Conservation (phyloP, 2,113 vertebrate genomes). For the Hyla sarda region DNA sequence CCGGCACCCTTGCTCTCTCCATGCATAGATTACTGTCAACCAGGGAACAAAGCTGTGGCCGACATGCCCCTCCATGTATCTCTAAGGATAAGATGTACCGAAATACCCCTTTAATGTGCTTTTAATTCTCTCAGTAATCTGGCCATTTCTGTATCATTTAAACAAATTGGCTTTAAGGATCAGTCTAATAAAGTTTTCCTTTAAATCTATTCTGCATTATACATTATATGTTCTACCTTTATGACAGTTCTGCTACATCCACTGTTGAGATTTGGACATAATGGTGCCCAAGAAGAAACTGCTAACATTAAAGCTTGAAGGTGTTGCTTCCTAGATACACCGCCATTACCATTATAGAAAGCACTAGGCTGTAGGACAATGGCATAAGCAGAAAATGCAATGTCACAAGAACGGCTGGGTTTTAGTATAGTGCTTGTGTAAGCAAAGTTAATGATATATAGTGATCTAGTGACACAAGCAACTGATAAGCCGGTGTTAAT, state of each 20-base stretch:
- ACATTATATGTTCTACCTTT: not conserved
- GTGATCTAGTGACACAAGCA: not conserved
- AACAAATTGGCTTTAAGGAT: too few relatives aligned
- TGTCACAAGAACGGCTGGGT: not conserved
- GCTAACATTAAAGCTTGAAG: not conserved
- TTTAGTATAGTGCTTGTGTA: not conserved
- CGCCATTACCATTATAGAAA: not conserved
- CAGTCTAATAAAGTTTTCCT: too few relatives aligned
- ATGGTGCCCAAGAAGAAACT: not conserved
- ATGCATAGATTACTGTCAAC: too few relatives aligned
- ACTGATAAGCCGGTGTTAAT: not conserved
- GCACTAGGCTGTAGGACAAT: not conserved
- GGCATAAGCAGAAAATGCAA: not conserved
- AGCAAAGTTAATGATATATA: conserved; percentile 7
- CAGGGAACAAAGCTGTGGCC: too few relatives aligned
- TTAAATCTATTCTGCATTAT: too few relatives aligned
- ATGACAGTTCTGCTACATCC: not conserved
- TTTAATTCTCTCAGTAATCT: too few relatives aligned
- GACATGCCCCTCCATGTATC: too few relatives aligned
- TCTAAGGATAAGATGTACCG: too few relatives aligned
- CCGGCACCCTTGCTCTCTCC: too few relatives aligned
- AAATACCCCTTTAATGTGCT: too few relatives aligned
- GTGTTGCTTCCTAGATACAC: not conserved
- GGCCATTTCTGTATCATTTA: too few relatives aligned
- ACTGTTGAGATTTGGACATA: not conserved